Evolutionary conservation across 2,113 vertebrate species (phyloP), one percentile per base, ranked within the genome.

Genomic region (Calonectris borealis): DNA sequence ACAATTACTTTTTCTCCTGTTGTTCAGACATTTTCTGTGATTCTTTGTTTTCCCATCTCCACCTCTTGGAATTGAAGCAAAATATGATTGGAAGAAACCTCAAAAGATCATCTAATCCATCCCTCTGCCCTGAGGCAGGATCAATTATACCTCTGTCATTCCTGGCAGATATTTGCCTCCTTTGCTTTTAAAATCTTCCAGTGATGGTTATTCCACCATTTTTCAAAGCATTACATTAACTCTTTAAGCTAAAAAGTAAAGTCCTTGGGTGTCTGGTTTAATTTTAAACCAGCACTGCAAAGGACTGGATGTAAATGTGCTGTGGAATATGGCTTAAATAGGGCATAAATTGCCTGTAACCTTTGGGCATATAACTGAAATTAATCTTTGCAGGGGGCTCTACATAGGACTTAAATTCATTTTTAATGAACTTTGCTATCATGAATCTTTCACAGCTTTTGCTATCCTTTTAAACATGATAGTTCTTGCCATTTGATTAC

Each of bases 401-500:
- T 57, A 29, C 5, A 10, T 40, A 17, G 49, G 36, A 48, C 38
- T 84, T 86, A 25, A 79, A 85, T 91, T 91, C 11, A 80, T 65
- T 84, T 81, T 95, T 94, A 91, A 96, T 91, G 34, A 89, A 84
- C 61, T 94, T 61, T 78, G 38, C 68, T 94, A 90, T 92, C 86
- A 16, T 60, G 57, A 82, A 92, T 92, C 95, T 92, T 94, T 82
- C 80, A 75, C 72, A 91, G 61, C 57, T 93, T 88, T 87, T 93
- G n/a, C 57, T 92, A 6, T 61, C 80, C 88, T 95, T 91, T 86
- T 79, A 93, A 95, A 76, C 95, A 85, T 95, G 88, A 92, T 61
- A 79, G 88, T 79, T 94, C 96, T 94, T 96, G 92, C 92, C 91
- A 68, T 88, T 86, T 86, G 86, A 79, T 95, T 95, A 52, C 70